These are phyloP conservation scores for Caenorhabditis tropicalis DNA, from an alignment of 1,140 invertebrate species.

Conservation along the genomic window DNA sequence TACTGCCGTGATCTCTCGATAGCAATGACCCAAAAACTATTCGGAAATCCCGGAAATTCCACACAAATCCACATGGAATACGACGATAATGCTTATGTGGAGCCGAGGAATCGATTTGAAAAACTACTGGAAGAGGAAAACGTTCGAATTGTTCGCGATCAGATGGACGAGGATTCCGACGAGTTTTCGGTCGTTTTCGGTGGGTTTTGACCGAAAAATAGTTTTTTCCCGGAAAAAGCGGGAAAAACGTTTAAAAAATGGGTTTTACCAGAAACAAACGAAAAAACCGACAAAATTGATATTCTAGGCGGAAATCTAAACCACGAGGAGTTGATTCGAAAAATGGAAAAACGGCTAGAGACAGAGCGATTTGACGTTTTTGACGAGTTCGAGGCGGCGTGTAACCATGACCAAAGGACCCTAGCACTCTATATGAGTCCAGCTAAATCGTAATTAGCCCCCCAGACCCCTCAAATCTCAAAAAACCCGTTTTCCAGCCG, in stretches of 20 bases:
- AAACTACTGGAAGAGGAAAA: not conserved
- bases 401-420: not conserved
- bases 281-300: no score
- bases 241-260: no score
- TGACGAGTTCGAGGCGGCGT: not conserved
- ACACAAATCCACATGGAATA: not conserved
- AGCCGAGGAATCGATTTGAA: not conserved
- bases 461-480: not conserved
- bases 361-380: not conserved
- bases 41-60: not conserved
- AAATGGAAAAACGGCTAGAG: conserved; percentile 4
- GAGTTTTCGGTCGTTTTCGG: not conserved
- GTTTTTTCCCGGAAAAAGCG: no score
- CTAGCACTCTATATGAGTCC: not conserved
- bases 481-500: not conserved
- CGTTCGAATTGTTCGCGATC: not conserved
- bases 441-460: not conserved
- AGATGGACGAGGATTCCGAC: not conserved
- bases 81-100: not conserved
- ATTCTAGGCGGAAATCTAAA: not conserved
- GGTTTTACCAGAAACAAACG: no score
- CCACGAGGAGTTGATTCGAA: not conserved
- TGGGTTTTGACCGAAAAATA: no score
- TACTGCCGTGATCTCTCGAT: not conserved
- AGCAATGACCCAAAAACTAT: conserved; percentile 29